A percentile compares a stretch with the other conserved stretches of the same genome.
Evolutionary conservation across 2,888 invertebrate genomes (phyloP).

Genomic region (Stenurella melanura): DNA sequence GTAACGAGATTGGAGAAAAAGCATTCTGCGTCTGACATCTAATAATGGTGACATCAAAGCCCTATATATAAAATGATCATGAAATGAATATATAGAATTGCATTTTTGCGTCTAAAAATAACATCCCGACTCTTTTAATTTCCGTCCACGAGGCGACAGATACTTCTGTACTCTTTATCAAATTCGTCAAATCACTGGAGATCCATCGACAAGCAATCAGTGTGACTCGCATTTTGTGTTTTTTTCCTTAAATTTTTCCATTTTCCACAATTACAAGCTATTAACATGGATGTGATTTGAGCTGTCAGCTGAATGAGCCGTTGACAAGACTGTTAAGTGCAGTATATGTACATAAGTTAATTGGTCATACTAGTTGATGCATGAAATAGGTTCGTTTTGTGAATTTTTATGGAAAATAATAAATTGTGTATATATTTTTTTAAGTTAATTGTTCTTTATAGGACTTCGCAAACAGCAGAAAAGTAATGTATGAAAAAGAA

Average conservation of each 20-base stretch:
- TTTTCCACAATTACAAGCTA: not conserved
- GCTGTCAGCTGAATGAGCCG: not conserved
- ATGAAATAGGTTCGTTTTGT: too few species aligned
- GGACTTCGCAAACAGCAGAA: too few species aligned
- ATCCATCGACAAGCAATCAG: not conserved
- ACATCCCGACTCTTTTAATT: constrained; percentile 14
- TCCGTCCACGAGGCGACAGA: not conserved
- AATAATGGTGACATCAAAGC: constrained; percentile 5
- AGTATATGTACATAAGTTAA: not conserved
- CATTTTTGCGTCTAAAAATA: constrained; percentile 12
- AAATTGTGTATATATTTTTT: too few species aligned
- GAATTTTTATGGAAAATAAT: too few species aligned
- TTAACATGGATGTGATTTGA: not conserved
- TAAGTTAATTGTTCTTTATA: too few species aligned
- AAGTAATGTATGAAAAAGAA: too few species aligned
- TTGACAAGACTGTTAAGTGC: not conserved
- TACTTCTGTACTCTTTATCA: constrained; percentile 1
- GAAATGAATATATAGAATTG: constrained; percentile 10
- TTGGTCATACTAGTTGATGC: too few species aligned
- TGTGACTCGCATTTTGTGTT: not conserved
- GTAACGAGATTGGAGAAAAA: not conserved
- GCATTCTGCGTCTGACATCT: not conserved
- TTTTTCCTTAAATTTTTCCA: not conserved
- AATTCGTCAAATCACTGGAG: constrained; percentile 9
- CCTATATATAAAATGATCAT: not conserved